Conservation (phyloP, 1,140 invertebrate species). For the Cotesia typhae region DNA sequence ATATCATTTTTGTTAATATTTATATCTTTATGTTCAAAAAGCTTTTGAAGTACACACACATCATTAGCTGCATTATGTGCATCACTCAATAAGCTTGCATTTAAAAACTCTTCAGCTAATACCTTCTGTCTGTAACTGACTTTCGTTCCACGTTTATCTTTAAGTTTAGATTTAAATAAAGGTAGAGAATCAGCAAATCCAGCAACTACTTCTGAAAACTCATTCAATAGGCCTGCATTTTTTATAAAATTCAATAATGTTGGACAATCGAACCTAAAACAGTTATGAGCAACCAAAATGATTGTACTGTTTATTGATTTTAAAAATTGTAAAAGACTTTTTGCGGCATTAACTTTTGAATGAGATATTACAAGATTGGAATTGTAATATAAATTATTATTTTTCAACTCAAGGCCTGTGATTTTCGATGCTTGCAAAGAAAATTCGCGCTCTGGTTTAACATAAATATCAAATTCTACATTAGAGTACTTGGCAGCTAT, state of each 20-base stretch:
- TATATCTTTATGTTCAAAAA: conserved; percentile 19
- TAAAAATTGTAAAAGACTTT: not conserved
- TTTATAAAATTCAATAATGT: not conserved
- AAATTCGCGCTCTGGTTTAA: too few relatives aligned
- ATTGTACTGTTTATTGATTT: not conserved
- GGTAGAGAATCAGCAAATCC: conserved; percentile 5
- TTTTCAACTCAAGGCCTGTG: too few relatives aligned
- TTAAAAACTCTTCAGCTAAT: conserved; percentile 21
- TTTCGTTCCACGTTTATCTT: conserved; percentile 5
- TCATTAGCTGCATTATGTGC: conserved; percentile 28
- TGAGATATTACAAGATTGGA: too few relatives aligned
- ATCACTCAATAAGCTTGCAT: not conserved
- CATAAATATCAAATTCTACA: too few relatives aligned
- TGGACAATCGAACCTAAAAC: conserved; percentile 8
- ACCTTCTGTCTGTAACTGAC: not conserved
- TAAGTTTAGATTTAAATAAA: conserved; percentile 14
- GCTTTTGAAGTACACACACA: not conserved
- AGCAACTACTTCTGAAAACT: not conserved
- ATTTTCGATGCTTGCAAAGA: too few relatives aligned
- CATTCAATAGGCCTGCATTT: not conserved
- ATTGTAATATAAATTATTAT: too few relatives aligned
- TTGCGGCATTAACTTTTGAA: not conserved
- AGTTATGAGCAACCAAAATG: conserved; percentile 13
- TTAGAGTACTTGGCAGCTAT: too few relatives aligned
- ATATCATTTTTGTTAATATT: conserved; percentile 12